Base-by-base conservation (phyloP, 1,140 invertebrate genomes). In the Kradibia gibbosae region DNA sequence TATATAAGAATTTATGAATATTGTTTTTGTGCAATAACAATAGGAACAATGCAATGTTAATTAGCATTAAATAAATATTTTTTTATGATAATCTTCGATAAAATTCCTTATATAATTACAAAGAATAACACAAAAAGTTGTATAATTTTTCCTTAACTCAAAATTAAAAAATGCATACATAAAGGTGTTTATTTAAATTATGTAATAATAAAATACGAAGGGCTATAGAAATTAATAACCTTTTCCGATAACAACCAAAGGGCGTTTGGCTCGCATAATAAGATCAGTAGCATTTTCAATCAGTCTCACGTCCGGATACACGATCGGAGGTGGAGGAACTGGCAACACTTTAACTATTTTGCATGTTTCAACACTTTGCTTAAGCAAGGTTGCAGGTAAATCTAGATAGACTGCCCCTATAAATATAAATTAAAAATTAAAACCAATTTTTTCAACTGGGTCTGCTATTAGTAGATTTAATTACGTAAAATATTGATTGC, bases 221-320 rank as follows among this genome's bases (percentile, higher is more conserved):
- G 3, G 11, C 3, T 28, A n/a, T 25, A 48, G 0, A 71, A 71
- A 28, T 71, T 55, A 11, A 25, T 53, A 57, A 87, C 97, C 98
- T 93, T 99, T 99, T 57, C 98, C 98, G n/a, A 99, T 91, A 70
- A 99, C 96, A 7, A 99, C 92, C 25, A 99, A 91, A 1, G 98
- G 98, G 34, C 94, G 93, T 89, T 96, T 92, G 0, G 98, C 96
- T 72, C 90, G 89, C 0, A 91, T 90, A 15, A 99, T 86, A 28
- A 97, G 71, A 60, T 94, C 90, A 7, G 94, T 93, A 0, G 97
- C 96, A 77, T 93, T 88, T 22, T 94, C 90, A 7, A 99, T 93
- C 75, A 94, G 88, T 39, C 89, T 88, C 3, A 93, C 92, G 71
- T 95, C 92, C 1, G 98, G 96, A 85, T 93, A 93, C n/a, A 93